A percentile compares a stretch with the other conserved stretches of the same genome.
Evolutionary conservation across 2,113 vertebrate species (phyloP).

Genomic region (Loxodonta africana): DNA sequence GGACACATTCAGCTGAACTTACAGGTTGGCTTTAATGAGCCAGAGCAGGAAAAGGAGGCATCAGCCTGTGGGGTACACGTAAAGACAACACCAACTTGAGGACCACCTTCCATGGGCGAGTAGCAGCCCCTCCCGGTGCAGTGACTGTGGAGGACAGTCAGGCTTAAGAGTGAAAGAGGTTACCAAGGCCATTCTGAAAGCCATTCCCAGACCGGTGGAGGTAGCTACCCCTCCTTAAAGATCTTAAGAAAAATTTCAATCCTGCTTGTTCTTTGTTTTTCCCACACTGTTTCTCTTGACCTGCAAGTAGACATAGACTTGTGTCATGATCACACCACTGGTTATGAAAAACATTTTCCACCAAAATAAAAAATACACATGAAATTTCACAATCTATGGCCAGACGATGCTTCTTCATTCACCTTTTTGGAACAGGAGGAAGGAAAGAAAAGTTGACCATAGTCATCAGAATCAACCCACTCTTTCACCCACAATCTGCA

Average conservation of each 20-base stretch:
- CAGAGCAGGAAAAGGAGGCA: not conserved
- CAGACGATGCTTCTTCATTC: not conserved
- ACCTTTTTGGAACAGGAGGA: constrained; percentile 38
- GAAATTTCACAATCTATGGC: not conserved
- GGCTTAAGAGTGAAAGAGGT: not conserved
- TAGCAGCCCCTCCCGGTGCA: not conserved
- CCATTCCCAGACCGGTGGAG: not conserved
- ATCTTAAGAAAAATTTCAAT: not conserved
- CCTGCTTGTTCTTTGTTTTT: not conserved
- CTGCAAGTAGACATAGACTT: not conserved
- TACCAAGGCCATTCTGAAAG: not conserved
- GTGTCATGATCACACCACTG: constrained; percentile 32
- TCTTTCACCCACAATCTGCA: constrained; percentile 22
- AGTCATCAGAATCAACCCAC: constrained; percentile 62
- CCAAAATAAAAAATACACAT: constrained; percentile 15
- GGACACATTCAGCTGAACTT: not conserved
- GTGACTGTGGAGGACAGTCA: not conserved
- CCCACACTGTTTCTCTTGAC: constrained; percentile 5
- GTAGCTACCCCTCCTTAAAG: not conserved
- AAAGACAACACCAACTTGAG: not conserved
- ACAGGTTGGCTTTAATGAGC: not conserved
- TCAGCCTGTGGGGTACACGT: not conserved
- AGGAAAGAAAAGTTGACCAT: constrained; percentile 8
- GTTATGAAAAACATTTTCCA: constrained; percentile 32
- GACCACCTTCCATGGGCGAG: not conserved